These are phyloP conservation scores for Bujurquina vittata DNA, from an alignment of 2,113 vertebrate species.

Conservation along the genomic window DNA sequence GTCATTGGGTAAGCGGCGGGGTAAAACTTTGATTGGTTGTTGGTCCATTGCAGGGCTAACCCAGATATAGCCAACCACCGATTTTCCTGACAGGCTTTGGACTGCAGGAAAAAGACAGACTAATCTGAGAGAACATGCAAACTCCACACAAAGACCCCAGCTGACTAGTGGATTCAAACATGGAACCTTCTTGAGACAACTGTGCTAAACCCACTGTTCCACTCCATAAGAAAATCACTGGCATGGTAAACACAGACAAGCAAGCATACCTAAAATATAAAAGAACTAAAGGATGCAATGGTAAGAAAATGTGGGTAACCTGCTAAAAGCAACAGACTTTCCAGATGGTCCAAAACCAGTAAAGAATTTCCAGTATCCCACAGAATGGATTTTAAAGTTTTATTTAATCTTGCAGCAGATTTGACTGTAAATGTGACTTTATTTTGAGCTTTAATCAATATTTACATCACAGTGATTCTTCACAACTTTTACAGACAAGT, in stretches of 20 bases:
- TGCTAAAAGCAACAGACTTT: too few relatives aligned
- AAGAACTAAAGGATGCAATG: too few relatives aligned
- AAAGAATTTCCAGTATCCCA: too few relatives aligned
- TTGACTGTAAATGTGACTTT: background rate
- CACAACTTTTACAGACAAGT: conserved; percentile 3
- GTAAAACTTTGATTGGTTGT: background rate
- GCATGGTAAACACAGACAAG: background rate
- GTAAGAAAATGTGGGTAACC: too few relatives aligned
- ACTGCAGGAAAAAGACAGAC: background rate
- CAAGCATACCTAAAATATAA: background rate
- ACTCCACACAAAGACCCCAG: background rate
- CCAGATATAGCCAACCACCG: background rate
- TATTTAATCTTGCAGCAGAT: background rate
- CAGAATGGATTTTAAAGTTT: background rate
- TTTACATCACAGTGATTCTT: conserved; percentile 11
- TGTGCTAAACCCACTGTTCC: background rate
- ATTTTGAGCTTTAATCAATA: conserved; percentile 33
- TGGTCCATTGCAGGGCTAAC: background rate
- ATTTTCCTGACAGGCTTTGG: background rate
- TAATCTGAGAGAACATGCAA: background rate
- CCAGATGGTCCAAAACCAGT: too few relatives aligned
- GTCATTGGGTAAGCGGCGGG: background rate
- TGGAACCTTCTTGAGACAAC: background rate
- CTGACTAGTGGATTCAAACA: background rate
- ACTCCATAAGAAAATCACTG: background rate